Evolutionary conservation across 2,113 vertebrate species (phyloP).

Genomic region (Pseudopodoces humilis): DNA sequence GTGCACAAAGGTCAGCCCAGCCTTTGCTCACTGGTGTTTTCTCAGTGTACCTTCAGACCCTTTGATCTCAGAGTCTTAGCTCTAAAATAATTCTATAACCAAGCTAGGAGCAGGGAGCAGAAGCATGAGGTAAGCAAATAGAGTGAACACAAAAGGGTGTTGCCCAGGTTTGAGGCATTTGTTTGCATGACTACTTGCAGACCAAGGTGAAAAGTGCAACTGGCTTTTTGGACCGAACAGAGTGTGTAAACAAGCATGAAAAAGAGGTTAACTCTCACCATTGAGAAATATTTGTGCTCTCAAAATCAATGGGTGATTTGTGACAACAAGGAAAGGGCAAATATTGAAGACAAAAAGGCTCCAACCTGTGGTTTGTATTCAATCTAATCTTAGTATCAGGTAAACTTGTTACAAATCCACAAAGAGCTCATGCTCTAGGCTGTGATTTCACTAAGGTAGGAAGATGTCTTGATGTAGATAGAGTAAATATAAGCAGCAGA

Average conservation of each 20-base stretch:
- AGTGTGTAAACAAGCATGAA: slow-evolving; percentile 74
- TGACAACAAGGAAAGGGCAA: slow-evolving; percentile 73
- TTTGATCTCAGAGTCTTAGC: slow-evolving; percentile 70
- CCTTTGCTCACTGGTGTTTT: slow-evolving; percentile 35
- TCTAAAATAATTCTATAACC: slow-evolving; percentile 52
- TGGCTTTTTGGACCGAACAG: slow-evolving; percentile 63
- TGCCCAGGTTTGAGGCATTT: slow-evolving; percentile 54
- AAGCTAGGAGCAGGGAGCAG: slow-evolving; percentile 57
- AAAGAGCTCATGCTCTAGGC: slow-evolving; percentile 49
- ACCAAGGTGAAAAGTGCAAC: slow-evolving; percentile 83
- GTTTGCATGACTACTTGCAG: slow-evolving; percentile 68
- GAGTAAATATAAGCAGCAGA: slow-evolving; percentile 56
- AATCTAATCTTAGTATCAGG: slow-evolving; percentile 52
- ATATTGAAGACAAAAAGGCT: slow-evolving; percentile 71
- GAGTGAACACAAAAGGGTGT: slow-evolving; percentile 16
- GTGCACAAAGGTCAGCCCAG: slow-evolving; percentile 32
- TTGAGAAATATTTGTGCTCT: slow-evolving; percentile 52
- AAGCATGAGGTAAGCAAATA: slow-evolving; percentile 69
- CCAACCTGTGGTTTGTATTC: slow-evolving; percentile 36
- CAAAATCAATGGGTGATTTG: slow-evolving; percentile 69
- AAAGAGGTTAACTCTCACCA: slow-evolving; percentile 68
- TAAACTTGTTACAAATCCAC: slow-evolving; percentile 66
- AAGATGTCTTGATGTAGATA: slow-evolving; percentile 51
- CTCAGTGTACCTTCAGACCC: slow-evolving; percentile 28
- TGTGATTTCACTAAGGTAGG: slow-evolving; percentile 38